Base-by-base conservation (phyloP, 1,140 invertebrate species). In the Neodiprion lecontei region DNA sequence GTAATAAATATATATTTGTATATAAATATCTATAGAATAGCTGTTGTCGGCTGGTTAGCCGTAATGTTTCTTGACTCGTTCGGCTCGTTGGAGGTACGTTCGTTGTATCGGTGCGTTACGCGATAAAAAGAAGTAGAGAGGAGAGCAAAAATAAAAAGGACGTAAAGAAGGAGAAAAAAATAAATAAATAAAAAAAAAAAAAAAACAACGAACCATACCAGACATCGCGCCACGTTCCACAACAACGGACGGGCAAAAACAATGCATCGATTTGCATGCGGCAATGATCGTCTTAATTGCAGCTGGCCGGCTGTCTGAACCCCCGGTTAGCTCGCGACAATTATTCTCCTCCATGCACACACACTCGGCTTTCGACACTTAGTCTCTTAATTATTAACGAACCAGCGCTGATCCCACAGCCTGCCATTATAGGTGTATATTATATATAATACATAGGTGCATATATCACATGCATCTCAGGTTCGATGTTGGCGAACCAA, bases 211-310 rank as follows among this genome's bases (percentile, higher is more conserved):
- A 40, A 40, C 28, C 28, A 5, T 40, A 40, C 28, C 28, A 40
- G 28, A 40, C 28, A 40, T 40, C 28, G 5, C 28, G 28, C 28
- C 53, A 61, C 53, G 28, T 40, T 40, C 28, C 28, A 40, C 28
- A 40, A 40, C 28, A 11, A 61, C n/a, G 53, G 53, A n/a, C n/a
- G 53, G n/a, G 53, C 53, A 61, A 61, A 61, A n/a, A 61, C 53
- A 61, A 61, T 61, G 53, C 53, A 61, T 61, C 53, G 53, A 61
- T 61, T 61, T 61, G 53, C 53, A 61, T 61, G 8, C 53, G 11
- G 53, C 53, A 61, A 61, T 61, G 53, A 61, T 61, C 53, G 53
- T 61, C 53, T 61, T 61, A 61, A 61, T 61, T 61, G 53, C 53
- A 61, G 53, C 53, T 61, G 53, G 2, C 53, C n/a, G 53, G 53